Evolutionary conservation across 2,888 invertebrate genomes (phyloP), one percentile per base, ranked within the genome.

Genomic region (Athripsodes cinereus): DNA sequence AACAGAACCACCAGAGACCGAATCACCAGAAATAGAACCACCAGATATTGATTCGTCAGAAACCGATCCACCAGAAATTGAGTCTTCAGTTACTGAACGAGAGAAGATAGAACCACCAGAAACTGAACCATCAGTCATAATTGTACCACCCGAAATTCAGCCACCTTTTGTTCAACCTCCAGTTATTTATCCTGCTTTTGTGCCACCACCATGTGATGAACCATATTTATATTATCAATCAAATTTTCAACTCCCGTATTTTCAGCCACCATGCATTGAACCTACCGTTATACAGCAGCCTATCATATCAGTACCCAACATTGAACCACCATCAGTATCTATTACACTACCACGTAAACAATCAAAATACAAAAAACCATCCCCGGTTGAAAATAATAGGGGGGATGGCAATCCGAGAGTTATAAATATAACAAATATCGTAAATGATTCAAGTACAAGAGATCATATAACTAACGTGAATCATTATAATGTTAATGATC

Each of bases 391-490:
- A n/a, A n/a, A n/a, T n/a, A n/a, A n/a, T n/a, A n/a, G n/a, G n/a
- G n/a, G n/a, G n/a, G n/a, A n/a, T n/a, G n/a, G n/a, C n/a, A n/a
- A n/a, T n/a, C n/a, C n/a, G n/a, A n/a, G n/a, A n/a, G n/a, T 71
- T 2, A 68, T 74, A 2, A 74, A 74, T 16, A 70, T 74, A 26
- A 70, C 71, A 31, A 74, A 73, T 58, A 64, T 73, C 8, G 70
- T 74, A 34, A 74, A 74, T 60, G 72, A 70, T 58, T 73, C 73
- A 0, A 72, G 74, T 57, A 49, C 70, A 8, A 68, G 73, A 19
- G 72, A 74, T 60, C 66, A 73, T 19, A 72, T 73, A 1, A 69
- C 74, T 22, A 67, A 66, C 22, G 57, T 73, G 2, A 72, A 72
- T 58, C 71, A 69, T 49, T 71, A 72, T 0, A 73, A 73, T 58